Evolutionary conservation across 2,888 invertebrate genomes (phyloP).

Genomic region (Pollenia griseotomentosa): DNA sequence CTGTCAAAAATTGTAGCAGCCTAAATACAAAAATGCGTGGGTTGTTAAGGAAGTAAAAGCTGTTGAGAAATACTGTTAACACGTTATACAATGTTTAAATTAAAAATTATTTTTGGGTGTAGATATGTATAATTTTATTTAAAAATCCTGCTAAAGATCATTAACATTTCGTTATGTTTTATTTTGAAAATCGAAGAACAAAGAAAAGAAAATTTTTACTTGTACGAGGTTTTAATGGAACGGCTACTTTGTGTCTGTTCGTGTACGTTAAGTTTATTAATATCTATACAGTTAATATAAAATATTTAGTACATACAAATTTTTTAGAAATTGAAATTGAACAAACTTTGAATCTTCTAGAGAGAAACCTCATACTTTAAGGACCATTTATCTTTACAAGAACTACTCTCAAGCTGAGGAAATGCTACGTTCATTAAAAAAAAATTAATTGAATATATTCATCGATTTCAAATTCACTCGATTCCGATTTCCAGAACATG

Average conservation of each 20-base stretch:
- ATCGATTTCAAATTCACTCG: too few species aligned
- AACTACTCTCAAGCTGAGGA: too few species aligned
- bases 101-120: neutral
- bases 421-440: too few species aligned
- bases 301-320: too few species aligned
- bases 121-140: neutral
- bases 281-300: too few species aligned
- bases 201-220: constrained; percentile 14
- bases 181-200: neutral
- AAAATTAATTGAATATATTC: too few species aligned
- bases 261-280: neutral
- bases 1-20: constrained; percentile 9
- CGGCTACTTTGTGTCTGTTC: constrained; percentile 18
- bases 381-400: too few species aligned
- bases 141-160: constrained; percentile 22
- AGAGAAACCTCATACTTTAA: too few species aligned
- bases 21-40: constrained; percentile 36
- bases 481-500: too few species aligned
- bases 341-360: too few species aligned
- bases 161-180: neutral
- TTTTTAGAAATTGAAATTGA: too few species aligned
- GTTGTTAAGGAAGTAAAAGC: constrained; percentile 28
- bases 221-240: constrained; percentile 14
- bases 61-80: neutral
- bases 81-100: neutral